A percentile compares a stretch with the other conserved stretches of the same genome.
phyloP scores from a whole-genome alignment of 1,140 invertebrate species.

The Bilobella aurantiaca region DNA sequence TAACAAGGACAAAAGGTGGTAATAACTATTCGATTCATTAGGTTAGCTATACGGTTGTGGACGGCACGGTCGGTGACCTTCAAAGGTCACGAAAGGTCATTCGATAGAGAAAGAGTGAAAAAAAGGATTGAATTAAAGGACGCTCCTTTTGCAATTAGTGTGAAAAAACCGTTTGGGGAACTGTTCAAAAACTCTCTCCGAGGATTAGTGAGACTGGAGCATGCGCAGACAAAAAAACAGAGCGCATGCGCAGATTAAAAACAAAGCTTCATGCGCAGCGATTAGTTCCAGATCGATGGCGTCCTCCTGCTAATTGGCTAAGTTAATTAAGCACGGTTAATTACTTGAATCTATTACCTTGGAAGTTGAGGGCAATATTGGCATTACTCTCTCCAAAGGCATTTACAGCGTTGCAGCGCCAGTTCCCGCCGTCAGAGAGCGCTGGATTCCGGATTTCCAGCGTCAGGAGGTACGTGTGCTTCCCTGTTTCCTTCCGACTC shows the following conservation, averaged over 20 bases:
- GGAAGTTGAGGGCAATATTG: slow-evolving; percentile 98
- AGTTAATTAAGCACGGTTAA: not conserved
- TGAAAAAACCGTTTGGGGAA: no score
- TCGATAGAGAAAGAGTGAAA: no score
- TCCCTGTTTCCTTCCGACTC: slow-evolving; percentile 68
- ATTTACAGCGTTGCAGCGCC: slow-evolving; percentile 98
- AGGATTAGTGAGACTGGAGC: not conserved
- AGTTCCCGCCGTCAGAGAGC: slow-evolving; percentile 90
- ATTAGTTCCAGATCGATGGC: slow-evolving; percentile 1
- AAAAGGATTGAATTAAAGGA: no score
- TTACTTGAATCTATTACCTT: slow-evolving; percentile 60
- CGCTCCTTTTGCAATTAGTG: no score
- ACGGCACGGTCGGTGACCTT: no score
- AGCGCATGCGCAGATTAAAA: slow-evolving; percentile 4
- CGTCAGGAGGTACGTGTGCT: slow-evolving; percentile 80
- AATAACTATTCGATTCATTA: no score
- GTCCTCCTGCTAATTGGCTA: not conserved
- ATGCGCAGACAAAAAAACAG: not conserved
- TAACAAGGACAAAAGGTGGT: no score
- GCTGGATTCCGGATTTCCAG: slow-evolving; percentile 89
- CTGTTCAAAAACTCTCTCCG: slow-evolving; percentile 6
- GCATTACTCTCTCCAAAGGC: slow-evolving; percentile 97
- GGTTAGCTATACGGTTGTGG: no score
- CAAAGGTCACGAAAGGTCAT: no score
- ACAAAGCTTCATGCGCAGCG: not conserved